These are phyloP conservation scores for Ptychodera flava DNA, from an alignment of 35 echinoderm and acorn worm species.

Conservation along the genomic window DNA sequence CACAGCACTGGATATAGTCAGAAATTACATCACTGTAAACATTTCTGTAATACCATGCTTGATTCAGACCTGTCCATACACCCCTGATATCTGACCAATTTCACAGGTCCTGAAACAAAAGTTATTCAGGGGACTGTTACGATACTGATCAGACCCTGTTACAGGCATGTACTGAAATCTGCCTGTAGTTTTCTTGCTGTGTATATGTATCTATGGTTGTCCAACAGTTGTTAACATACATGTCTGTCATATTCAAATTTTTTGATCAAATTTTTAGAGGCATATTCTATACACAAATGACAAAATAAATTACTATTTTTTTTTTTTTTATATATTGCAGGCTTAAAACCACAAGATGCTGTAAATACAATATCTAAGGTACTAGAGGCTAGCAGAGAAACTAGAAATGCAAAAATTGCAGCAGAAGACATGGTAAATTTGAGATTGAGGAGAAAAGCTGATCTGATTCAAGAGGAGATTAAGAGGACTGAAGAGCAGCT, in stretches of 20 bases:
- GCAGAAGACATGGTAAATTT: not conserved
- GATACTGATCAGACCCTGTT: too few species aligned
- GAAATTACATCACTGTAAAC: too few species aligned
- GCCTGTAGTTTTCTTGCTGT: too few species aligned
- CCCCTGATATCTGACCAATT: too few species aligned
- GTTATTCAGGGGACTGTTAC: too few species aligned
- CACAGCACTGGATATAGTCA: too few species aligned
- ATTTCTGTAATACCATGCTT: too few species aligned
- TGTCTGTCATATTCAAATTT: not conserved
- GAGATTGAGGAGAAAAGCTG: not conserved
- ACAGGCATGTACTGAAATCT: too few species aligned
- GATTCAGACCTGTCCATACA: too few species aligned
- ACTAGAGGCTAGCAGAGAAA: not conserved
- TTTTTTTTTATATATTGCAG: not conserved
- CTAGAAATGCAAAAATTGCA: slow-evolving; percentile 1
- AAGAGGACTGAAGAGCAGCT: not conserved
- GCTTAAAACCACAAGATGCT: not conserved
- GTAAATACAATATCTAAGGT: not conserved
- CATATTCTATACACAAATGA: slow-evolving; percentile 2
- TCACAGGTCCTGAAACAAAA: too few species aligned
- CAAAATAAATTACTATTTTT: not conserved
- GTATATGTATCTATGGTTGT: not conserved
- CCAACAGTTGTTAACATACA: not conserved
- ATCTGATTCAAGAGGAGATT: not conserved
- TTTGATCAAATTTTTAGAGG: not conserved